phyloP scores from a whole-genome alignment of 2,797 vertebrate genomes.

The Aldrovandia affinis region DNA sequence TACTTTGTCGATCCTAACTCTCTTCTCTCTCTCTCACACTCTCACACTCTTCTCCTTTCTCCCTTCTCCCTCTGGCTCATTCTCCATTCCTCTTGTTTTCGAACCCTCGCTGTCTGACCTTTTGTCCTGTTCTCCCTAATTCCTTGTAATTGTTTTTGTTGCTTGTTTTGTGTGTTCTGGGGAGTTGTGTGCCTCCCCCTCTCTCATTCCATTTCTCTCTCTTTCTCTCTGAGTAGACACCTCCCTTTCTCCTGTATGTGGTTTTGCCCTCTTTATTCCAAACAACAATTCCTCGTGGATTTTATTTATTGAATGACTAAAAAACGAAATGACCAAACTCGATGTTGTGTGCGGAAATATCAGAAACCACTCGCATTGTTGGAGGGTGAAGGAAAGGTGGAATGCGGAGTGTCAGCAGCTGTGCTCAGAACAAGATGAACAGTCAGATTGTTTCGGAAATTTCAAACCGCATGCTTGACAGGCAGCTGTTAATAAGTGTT shows the following conservation, averaged over 20 bases:
- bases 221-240: slow-evolving; percentile 13
- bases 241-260: slow-evolving; percentile 48
- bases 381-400: background rate
- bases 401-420: background rate
- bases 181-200: slow-evolving; percentile 25
- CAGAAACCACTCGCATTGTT: background rate
- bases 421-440: background rate
- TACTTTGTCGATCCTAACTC: no score
- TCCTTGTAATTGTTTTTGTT: slow-evolving; percentile 52
- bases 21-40: no score
- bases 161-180: slow-evolving; percentile 45
- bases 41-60: background rate
- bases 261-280: background rate
- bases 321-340: background rate
- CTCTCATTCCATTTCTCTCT: background rate
- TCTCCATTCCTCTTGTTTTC: background rate
- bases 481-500: no score
- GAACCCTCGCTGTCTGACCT: slow-evolving; percentile 26
- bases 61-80: background rate
- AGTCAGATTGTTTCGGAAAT: background rate
- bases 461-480: background rate
- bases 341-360: background rate
- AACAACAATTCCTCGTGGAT: background rate
- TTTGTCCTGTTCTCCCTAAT: slow-evolving; percentile 37
- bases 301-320: background rate